A percentile compares a stretch with the other conserved stretches of the same genome.
Evolutionary conservation across 2,888 invertebrate genomes (phyloP).

Genomic region (Eupithecia pulchellata): DNA sequence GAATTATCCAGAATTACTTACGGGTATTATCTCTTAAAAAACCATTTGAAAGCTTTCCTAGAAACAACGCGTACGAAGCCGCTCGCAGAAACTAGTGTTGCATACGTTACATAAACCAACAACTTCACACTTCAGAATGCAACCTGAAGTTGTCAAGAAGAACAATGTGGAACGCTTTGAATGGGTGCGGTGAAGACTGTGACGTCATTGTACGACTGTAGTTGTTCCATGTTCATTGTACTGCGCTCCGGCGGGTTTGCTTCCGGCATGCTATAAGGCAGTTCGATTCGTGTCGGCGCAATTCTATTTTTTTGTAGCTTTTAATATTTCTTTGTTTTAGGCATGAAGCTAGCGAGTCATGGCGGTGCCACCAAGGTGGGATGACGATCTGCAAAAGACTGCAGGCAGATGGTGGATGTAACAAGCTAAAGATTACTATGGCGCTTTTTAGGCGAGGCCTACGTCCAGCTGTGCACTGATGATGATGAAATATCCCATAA

Average conservation of each 20-base stretch:
- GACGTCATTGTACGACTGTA: conserved; percentile 52
- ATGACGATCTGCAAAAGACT: too few relatives aligned
- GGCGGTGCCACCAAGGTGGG: too few relatives aligned
- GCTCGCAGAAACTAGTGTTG: not conserved
- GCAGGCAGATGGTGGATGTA: too few relatives aligned
- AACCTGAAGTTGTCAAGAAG: conserved; percentile 20
- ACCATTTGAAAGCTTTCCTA: not conserved
- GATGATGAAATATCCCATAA: too few relatives aligned
- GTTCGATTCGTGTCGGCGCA: not conserved
- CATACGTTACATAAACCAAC: too few relatives aligned
- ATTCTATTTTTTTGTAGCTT: not conserved
- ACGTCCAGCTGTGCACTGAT: too few relatives aligned
- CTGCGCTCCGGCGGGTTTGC: conserved; percentile 64
- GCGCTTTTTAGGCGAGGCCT: too few relatives aligned
- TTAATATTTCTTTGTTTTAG: too few relatives aligned
- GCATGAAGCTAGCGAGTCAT: too few relatives aligned
- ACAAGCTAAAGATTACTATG: too few relatives aligned
- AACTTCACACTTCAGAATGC: conserved; percentile 1
- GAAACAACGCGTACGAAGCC: not conserved
- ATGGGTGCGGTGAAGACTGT: conserved; percentile 52
- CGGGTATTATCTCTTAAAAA: too few relatives aligned
- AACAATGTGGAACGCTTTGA: conserved; percentile 40
- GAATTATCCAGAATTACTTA: too few relatives aligned
- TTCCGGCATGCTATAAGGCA: conserved; percentile 52
- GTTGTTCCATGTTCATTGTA: conserved; percentile 59